A percentile compares a stretch with the other conserved stretches of the same genome.
Conservation (phyloP, 1,140 invertebrate species). For the silkworm (Bombyx mori) region DNA sequence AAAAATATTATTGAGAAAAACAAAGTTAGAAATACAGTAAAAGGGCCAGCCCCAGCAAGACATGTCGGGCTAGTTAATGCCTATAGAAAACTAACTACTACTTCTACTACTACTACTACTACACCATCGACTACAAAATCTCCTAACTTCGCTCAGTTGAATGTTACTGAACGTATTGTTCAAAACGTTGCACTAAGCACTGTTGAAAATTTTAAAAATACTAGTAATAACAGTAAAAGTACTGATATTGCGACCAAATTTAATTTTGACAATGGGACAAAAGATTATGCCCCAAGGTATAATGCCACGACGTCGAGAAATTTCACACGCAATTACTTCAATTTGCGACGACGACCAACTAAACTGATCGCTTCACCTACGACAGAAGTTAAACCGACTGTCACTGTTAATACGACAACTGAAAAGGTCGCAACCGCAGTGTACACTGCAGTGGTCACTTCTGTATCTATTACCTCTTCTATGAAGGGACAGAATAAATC, state of each 20-base stretch:
- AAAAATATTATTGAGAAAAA: constrained; percentile 70
- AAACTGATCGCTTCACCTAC: constrained; percentile 39
- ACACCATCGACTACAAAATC: constrained; percentile 16
- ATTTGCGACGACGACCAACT: constrained; percentile 44
- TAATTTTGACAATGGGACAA: constrained; percentile 20
- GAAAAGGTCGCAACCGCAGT: constrained; percentile 60
- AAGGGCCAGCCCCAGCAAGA: constrained; percentile 59
- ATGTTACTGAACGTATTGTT: constrained; percentile 39
- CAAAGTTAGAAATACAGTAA: constrained; percentile 66
- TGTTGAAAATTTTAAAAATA: constrained; percentile 21
- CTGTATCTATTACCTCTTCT: constrained; percentile 67
- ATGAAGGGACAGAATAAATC: constrained; percentile 63
- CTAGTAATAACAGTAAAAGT: constrained; percentile 13
- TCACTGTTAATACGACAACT: constrained; percentile 39
- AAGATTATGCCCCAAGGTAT: constrained; percentile 26
- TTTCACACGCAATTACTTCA: constrained; percentile 51
- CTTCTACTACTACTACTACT: constrained; percentile 31
- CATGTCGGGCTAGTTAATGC: constrained; percentile 61
- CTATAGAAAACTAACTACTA: constrained; percentile 59
- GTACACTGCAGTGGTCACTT: constrained; percentile 69
- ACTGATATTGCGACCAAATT: constrained; percentile 19
- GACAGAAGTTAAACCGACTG: constrained; percentile 34
- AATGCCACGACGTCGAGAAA: constrained; percentile 35
- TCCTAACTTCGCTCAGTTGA: constrained; percentile 28
- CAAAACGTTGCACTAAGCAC: constrained; percentile 37